Evolutionary conservation across 1,140 invertebrate genomes (phyloP), one percentile per base, ranked within the genome.

Genomic region (Choristoneura fumiferana): DNA sequence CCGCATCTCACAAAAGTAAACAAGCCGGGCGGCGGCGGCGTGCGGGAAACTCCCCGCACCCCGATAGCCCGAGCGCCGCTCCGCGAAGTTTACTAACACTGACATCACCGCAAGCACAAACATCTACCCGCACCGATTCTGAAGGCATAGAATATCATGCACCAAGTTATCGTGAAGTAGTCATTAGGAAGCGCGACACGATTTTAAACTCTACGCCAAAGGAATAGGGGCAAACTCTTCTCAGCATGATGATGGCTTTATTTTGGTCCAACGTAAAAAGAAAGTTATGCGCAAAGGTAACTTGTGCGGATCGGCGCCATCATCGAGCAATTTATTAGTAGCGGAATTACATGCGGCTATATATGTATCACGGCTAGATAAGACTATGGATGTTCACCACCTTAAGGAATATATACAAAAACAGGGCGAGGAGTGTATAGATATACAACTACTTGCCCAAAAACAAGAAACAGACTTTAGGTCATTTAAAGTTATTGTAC

Each of bases 401-500:
- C 6, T 59, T 1, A 53, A 43, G n/a, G 40, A 39, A 4, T 34
- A 59, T 15, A 54, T 59, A 14, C 4, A 40, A 13, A 45, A 54
- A 8, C 52, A 37, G 35, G 57, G 57, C 0, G 52, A 60, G 17
- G n/a, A 54, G 1, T 45, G 33, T 10, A 9, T 45, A 1, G 39
- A 54, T 8, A 37, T 60, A 0, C 29, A 45, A 36, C 18, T 54
- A 13, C 13, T 55, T 8, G 33, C 6, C 1, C 58, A 54, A 22
- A 35, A 45, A 36, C 13, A 54, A 10, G 36, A 55, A 18, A 60
- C 53, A 5, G 22, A 14, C 1, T 60, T 60, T 37, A 54, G 33
- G 3, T 60, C 58, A 0, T 60, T 45, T 49, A 60, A 55, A 55
- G 15, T 60, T 36, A 36, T 10, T 12, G 34, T 60, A 0, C 3